Conservation (phyloP, 1,140 invertebrate genomes). For the Panulirus ornatus region DNA sequence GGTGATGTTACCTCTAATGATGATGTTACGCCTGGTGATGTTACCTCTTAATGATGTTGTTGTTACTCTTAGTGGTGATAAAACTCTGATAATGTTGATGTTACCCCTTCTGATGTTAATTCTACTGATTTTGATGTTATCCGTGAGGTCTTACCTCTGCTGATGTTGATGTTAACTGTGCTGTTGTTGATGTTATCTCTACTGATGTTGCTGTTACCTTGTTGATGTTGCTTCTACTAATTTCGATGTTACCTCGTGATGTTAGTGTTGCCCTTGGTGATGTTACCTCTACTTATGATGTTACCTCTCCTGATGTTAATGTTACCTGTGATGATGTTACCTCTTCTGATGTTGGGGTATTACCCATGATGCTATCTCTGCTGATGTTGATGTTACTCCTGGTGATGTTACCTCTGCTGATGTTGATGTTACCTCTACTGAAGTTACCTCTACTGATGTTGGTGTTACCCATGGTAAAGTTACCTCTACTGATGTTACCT, state of each 20-base stretch:
- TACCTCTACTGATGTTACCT: too few relatives aligned
- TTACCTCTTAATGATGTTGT: neutral
- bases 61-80: too few relatives aligned
- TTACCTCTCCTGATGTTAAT: neutral
- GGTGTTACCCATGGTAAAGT: too few relatives aligned
- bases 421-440: neutral
- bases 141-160: neutral
- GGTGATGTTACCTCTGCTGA: neutral
- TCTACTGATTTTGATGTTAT: neutral
- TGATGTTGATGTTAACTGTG: neutral
- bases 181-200: neutral
- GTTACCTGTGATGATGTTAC: neutral
- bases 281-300: neutral
- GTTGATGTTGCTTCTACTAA: neutral
- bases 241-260: neutral
- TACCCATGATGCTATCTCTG: neutral
- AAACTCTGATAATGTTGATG: too few relatives aligned
- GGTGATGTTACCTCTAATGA: too few relatives aligned
- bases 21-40: too few relatives aligned
- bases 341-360: neutral
- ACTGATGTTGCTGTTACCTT: neutral
- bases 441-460: neutral
- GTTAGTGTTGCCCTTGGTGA: neutral
- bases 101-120: neutral
- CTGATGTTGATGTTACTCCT: neutral